Percentiles rank a stretch among this genome's conserved stretches.
phyloP scores from a whole-genome alignment of 1,140 invertebrate species.

The Steinernema khuongi region DNA sequence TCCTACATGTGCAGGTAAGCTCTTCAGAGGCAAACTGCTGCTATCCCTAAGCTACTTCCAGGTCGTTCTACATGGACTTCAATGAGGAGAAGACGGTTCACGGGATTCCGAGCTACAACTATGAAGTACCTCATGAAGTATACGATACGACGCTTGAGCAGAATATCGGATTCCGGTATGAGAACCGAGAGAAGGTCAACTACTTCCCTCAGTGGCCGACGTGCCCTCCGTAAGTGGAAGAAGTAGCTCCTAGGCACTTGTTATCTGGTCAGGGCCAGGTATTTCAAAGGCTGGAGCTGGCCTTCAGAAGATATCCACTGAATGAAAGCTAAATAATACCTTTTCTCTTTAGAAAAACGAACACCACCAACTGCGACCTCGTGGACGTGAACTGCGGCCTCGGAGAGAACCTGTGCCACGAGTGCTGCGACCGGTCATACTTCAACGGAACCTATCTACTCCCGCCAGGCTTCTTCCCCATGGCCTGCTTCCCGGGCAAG shows the following conservation, averaged over 20 bases:
- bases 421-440: constrained; percentile 31
- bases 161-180: constrained; percentile 45
- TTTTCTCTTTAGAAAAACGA: constrained; percentile 25
- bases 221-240: constrained; percentile 25
- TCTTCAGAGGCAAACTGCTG: background rate
- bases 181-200: constrained; percentile 38
- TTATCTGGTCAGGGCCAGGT: constrained; percentile 9
- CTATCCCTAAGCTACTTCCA: constrained; percentile 5
- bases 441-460: constrained; percentile 42
- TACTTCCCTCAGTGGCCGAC: constrained; percentile 47
- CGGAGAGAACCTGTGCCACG: constrained; percentile 34
- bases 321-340: background rate
- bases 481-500: constrained; percentile 42
- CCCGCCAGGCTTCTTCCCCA: constrained; percentile 43
- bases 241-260: background rate
- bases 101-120: constrained; percentile 35
- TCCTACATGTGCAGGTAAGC: constrained; percentile 40
- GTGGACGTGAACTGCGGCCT: constrained; percentile 21
- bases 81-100: constrained; percentile 23
- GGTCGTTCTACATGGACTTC: constrained; percentile 38
- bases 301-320: background rate
- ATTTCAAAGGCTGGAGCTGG: background rate
- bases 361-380: constrained; percentile 18
- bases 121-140: constrained; percentile 18
- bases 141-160: constrained; percentile 43